Percentiles rank a stretch among this genome's conserved stretches.
Conservation (phyloP, 2,888 invertebrate genomes). For the Cheilosia grossa region DNA sequence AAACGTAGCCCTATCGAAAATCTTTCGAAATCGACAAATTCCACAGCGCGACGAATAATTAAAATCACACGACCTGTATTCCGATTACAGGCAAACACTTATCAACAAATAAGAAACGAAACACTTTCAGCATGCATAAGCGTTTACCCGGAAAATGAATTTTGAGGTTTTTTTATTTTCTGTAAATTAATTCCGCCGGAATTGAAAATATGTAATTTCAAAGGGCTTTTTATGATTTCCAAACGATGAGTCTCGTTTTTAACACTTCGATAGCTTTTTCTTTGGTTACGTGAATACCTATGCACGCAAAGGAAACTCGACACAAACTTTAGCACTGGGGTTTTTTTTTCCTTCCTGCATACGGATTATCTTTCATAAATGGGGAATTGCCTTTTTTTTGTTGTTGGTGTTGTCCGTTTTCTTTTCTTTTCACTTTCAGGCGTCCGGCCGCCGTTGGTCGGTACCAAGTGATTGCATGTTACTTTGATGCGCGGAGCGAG, state of each 20-base stretch:
- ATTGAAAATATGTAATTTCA: background rate
- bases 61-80: constrained; percentile 11
- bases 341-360: constrained; percentile 24
- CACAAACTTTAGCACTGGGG: constrained; percentile 28
- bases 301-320: constrained; percentile 7
- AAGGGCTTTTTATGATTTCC: background rate
- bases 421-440: constrained; percentile 59
- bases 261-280: background rate
- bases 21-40: constrained; percentile 30
- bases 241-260: background rate
- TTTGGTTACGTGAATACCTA: background rate
- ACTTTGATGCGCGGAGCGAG: constrained; percentile 74
- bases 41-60: constrained; percentile 11
- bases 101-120: background rate
- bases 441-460: constrained; percentile 69
- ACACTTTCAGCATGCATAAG: background rate
- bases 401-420: constrained; percentile 9
- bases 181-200: too few species aligned
- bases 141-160: too few species aligned
- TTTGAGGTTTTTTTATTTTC: too few species aligned
- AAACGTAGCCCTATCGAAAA: constrained; percentile 23
- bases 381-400: constrained; percentile 28
- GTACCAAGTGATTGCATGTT: constrained; percentile 66
- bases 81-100: background rate
- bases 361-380: constrained; percentile 43